These are phyloP conservation scores for Zosterops hypoxanthus DNA, from an alignment of 2,113 vertebrate species.

Conservation along the genomic window DNA sequence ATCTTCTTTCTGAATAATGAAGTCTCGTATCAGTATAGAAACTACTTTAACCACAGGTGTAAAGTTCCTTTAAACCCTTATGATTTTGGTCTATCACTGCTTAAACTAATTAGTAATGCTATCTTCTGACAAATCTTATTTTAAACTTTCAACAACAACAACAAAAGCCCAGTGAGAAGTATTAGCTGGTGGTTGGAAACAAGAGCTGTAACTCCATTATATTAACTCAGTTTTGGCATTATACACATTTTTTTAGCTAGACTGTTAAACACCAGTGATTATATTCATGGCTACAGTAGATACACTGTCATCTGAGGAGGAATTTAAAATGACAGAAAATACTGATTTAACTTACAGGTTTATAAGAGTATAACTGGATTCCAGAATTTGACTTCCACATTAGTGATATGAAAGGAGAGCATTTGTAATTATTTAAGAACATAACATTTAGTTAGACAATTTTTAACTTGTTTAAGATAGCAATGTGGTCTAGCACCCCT, in stretches of 20 bases:
- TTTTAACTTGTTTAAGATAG: neutral
- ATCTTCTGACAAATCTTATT: neutral
- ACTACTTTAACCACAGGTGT: neutral
- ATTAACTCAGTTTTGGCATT: neutral
- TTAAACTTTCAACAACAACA: neutral
- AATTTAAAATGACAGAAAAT: neutral
- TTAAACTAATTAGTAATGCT: neutral
- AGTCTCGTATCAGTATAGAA: neutral
- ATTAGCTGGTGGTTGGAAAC: neutral
- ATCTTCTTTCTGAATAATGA: neutral
- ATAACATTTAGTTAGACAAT: neutral
- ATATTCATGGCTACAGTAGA: neutral
- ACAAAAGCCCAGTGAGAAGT: neutral
- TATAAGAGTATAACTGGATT: neutral
- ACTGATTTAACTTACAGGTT: neutral
- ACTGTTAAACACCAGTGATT: neutral
- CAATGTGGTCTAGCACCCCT: neutral
- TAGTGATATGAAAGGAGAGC: neutral
- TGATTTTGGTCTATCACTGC: neutral
- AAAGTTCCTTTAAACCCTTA: neutral
- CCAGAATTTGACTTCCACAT: slow-evolving; percentile 7
- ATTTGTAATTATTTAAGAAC: neutral
- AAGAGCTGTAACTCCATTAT: neutral
- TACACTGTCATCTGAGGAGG: neutral
- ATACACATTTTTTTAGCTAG: neutral